Evolutionary conservation across 2,888 invertebrate species (phyloP), one percentile per base, ranked within the genome.

Genomic region (Erebia palarica): DNA sequence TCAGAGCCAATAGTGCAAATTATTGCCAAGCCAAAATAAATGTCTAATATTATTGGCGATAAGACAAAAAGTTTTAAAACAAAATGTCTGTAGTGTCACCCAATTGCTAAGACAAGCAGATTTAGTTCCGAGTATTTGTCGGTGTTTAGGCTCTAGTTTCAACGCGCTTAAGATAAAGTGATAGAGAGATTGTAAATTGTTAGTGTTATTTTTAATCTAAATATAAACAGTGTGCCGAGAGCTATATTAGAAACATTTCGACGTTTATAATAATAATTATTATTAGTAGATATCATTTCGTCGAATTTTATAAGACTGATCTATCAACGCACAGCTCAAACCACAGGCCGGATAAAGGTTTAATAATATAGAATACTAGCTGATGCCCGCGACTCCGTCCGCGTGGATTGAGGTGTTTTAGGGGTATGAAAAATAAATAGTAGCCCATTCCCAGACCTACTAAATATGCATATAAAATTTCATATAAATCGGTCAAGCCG

Each of bases 121-220:
- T 27, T 36, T n/a, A 18, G n/a, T 59, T 59, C 58, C 36, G 14
- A 44, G 60, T 60, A 59, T 61, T 61, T 11, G 44, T 18, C 18
- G 10, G 16, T 60, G 60, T 42, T 42, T 60, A 68, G 18, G 65
- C 44, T 57, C 42, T 16, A 18, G 42, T 58, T 60, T 59, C 18
- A 72, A 65, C 42, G 42, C 10, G 49, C 21, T 47, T 5, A 14
- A 3, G 57, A 58, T 57, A 57, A 14, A 9, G 13, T 36, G 16
- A 53, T 55, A 55, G 4, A 42, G 18, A 21, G 16, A 57, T 27
- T 65, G 16, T 42, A 13, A 65, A 65, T 16, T 65, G 53, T 55
- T 55, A 55, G 42, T 65, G 65, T 65, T 65, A 16, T n/a, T 65
- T 27, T 42, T 14, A 66, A 21, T 21, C 16, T 61, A 47, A 16